phyloP scores from a whole-genome alignment of 2,113 vertebrate species.

The Burhinus oedicnemus region DNA sequence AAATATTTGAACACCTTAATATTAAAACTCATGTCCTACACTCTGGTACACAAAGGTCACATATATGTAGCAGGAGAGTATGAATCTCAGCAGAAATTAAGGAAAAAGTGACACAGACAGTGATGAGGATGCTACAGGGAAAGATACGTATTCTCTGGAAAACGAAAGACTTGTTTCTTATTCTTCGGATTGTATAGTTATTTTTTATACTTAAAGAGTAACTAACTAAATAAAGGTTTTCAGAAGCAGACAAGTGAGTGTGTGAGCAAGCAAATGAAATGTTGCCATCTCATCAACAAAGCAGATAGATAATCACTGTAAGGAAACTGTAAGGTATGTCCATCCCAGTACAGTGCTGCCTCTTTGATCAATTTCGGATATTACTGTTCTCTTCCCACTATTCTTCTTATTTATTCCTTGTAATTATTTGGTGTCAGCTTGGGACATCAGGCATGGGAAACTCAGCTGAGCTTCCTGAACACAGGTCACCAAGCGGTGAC shows the following conservation, averaged over 20 bases:
- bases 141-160: background rate
- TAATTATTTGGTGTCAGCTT: background rate
- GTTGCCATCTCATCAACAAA: background rate
- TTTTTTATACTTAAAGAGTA: constrained; percentile 14
- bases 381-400: background rate
- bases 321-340: background rate
- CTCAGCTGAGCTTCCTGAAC: background rate
- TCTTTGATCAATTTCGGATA: background rate
- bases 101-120: background rate
- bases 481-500: too few species aligned
- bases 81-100: background rate
- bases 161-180: background rate
- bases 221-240: background rate
- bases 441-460: background rate
- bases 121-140: background rate
- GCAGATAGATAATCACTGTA: background rate
- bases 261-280: background rate
- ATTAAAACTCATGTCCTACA: background rate
- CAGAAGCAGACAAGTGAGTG: background rate
- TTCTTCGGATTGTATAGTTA: background rate
- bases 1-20: constrained; percentile 5
- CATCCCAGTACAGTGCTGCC: background rate
- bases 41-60: background rate
- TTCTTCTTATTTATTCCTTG: background rate
- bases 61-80: background rate